Percentiles rank a stretch among this genome's conserved stretches.
These are phyloP conservation scores for Atopsyche davidsoni DNA, from an alignment of 1,140 invertebrate species.

Conservation along the genomic window DNA sequence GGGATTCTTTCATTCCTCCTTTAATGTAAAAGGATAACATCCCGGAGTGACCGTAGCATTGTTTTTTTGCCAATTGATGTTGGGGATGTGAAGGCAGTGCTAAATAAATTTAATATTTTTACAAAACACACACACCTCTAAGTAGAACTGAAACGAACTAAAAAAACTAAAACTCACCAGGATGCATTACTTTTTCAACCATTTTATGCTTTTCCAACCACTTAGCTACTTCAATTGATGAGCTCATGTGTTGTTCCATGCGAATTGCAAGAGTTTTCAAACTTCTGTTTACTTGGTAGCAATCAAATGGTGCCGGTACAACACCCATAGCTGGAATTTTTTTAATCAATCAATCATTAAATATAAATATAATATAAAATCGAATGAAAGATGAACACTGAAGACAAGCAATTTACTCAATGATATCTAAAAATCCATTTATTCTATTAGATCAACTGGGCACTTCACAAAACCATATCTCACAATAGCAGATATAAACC, in stretches of 20 bases:
- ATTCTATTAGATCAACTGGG: too few relatives aligned
- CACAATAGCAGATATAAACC: too few relatives aligned
- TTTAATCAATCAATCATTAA: slow-evolving; percentile 4
- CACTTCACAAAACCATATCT: too few relatives aligned
- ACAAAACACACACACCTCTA: not conserved
- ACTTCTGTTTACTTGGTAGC: slow-evolving; percentile 87
- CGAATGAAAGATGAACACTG: slow-evolving; percentile 11
- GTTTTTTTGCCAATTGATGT: slow-evolving; percentile 72
- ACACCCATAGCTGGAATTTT: slow-evolving; percentile 70
- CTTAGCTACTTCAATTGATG: slow-evolving; percentile 69
- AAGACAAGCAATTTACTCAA: too few relatives aligned
- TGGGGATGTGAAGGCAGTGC: slow-evolving; percentile 89
- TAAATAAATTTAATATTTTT: slow-evolving; percentile 34
- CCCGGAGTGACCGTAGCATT: slow-evolving; percentile 86
- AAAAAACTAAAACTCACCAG: slow-evolving; percentile 49
- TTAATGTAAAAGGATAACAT: slow-evolving; percentile 88
- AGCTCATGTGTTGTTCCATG: slow-evolving; percentile 85
- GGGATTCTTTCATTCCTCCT: slow-evolving; percentile 70
- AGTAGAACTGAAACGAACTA: not conserved
- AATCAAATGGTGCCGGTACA: slow-evolving; percentile 95
- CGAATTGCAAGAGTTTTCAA: slow-evolving; percentile 88
- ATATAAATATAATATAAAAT: not conserved
- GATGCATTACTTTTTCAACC: slow-evolving; percentile 80
- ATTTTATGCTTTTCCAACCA: slow-evolving; percentile 72
- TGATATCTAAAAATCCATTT: too few relatives aligned